Evolutionary conservation across 2,888 invertebrate genomes (phyloP), one percentile per base, ranked within the genome.

Genomic region (Prosopocoilus inquinatus): DNA sequence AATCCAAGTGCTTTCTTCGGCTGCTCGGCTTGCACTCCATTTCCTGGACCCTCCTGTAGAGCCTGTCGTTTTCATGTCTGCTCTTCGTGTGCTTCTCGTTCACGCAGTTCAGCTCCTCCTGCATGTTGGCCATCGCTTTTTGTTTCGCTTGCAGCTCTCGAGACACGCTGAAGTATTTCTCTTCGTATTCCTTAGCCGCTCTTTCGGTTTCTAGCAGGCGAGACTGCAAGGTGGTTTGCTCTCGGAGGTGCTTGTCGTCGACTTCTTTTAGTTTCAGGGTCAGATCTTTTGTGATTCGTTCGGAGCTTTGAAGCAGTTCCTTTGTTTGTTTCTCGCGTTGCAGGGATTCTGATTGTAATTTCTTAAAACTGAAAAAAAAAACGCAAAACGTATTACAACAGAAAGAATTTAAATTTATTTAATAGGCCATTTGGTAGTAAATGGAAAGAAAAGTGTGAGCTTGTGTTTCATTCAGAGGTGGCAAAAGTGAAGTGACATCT

Each of bases 221-320:
- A 36, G 72, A 59, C 58, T 75, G 74, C 38, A 74, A 60, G 2
- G 65, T 60, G 83, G 85, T 36, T 77, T 82, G 67, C 70, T 79
- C 72, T 75, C 90, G 84, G 56, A 85, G 79, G 61, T 85, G 84
- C 71, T 87, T 87, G 58, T 88, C 85, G 70, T 89, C 88, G 52
- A 86, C 80, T 73, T 90, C 90, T 69, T 85, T 84, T 32, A 88
- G 84, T 70, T 87, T 81, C 61, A 86, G 79, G 58, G 84, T 86
- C 51, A 90, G 75, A 75, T 91, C 89, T 63, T 87, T 86, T 71
- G 92, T 91, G 58, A 87, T 89, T 67, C 86, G 84, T 70, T 92
- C 88, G 55, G 92, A 78, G n/a, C 85, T 84, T 41, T 81, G 82
- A 39, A 92, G 81, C 60, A 92, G 77, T 65, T 92, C 91, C 63